Evolutionary conservation across 2,888 invertebrate genomes (phyloP), one percentile per base, ranked within the genome.

Genomic region (Tanypteryx hageni): DNA sequence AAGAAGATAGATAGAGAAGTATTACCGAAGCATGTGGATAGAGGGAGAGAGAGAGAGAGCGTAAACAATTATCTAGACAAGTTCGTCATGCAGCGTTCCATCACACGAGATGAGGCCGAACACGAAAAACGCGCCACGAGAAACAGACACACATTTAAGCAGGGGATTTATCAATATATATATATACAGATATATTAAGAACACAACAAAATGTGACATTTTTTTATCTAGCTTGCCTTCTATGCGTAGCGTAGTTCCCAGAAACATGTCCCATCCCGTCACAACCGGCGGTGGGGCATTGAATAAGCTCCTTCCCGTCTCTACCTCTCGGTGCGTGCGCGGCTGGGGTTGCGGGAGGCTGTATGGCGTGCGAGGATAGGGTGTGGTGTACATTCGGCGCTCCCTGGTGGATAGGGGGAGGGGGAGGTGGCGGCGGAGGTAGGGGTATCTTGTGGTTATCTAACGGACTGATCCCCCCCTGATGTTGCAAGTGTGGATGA

Each of bases 191-290:
- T 3, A 31, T 31, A 13, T 0, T 1, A 16, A 9, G 11, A 8
- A 81, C 83, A 86, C 83, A 31, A 57, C 89, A 85, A 93, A 83
- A 58, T n/a, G n/a, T n/a, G 22, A 93, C 61, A 57, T 61, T 76
- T 83, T 22, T 31, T 27, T 68, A 59, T 27, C n/a, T 31, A 96
- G 96, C 97, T 97, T 97, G 97, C 97, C 97, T 98, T 96, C 98
- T 97, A 96, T 98, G 98, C 94, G 98, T 97, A 94, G 98, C 97
- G 96, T 98, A 98, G 97, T 97, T 98, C 95, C 98, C 98, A 94
- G 98, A 98, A 95, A 98, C 96, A 96, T 98, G 98, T 94, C 98
- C 98, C 95, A 97, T 97, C 94, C 98, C 98, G 96, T 98, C 98
- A 96, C 98, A 98, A 96, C 96, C 96, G 95, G 96, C 96, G 94